phyloP scores from a whole-genome alignment of 2,888 invertebrate genomes.

The Dolichomitus sp. region DNA sequence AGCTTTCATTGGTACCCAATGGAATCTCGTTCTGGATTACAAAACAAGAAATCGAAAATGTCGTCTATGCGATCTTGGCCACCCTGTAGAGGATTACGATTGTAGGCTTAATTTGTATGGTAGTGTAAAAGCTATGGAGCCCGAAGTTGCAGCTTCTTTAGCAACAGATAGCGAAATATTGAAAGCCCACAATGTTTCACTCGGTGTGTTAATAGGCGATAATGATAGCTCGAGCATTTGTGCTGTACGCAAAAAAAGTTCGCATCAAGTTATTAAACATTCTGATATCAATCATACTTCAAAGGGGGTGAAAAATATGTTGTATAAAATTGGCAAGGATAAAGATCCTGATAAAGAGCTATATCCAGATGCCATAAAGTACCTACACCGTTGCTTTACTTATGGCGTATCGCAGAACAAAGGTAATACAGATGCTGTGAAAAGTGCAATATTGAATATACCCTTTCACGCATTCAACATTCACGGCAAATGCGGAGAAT shows the following conservation, averaged over 20 bases:
- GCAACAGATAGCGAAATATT: conserved; percentile 67
- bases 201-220: conserved; percentile 72
- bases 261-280: conserved; percentile 62
- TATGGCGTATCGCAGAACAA: conserved; percentile 69
- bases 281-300: conserved; percentile 68
- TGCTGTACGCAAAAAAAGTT: conserved; percentile 60
- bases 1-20: conserved; percentile 11
- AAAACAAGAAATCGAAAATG: conserved; percentile 69
- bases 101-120: conserved; percentile 73
- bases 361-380: conserved; percentile 58
- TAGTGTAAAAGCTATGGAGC: conserved; percentile 76
- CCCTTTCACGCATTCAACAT: conserved; percentile 65
- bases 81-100: conserved; percentile 67
- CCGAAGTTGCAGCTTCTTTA: conserved; percentile 68
- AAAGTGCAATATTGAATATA: conserved; percentile 61
- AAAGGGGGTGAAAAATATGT: conserved; percentile 68
- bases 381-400: conserved; percentile 70
- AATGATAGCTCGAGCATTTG: conserved; percentile 72
- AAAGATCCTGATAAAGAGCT: conserved; percentile 46
- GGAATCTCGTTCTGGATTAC: conserved; percentile 65
- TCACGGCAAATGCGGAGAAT: conserved; percentile 69
- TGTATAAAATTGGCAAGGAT: conserved; percentile 62
- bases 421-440: conserved; percentile 55
- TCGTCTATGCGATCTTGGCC: conserved; percentile 64
- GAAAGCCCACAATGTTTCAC: conserved; percentile 65